Base-by-base conservation (phyloP, 2,888 invertebrate species). In the Leptinotarsa haldemani region DNA sequence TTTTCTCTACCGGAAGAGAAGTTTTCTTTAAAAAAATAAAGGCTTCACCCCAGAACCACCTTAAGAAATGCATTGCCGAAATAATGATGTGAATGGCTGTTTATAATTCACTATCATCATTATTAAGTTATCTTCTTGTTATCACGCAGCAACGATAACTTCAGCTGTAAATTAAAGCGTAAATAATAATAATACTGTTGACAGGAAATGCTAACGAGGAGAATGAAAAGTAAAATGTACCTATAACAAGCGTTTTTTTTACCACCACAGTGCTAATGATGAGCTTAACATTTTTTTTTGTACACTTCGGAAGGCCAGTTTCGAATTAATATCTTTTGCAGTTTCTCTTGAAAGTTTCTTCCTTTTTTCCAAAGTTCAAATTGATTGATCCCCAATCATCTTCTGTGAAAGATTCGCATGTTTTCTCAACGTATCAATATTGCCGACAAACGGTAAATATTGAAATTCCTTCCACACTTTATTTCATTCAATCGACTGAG, bases 141-240 rank as follows among this genome's bases (percentile, higher is more conserved):
- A 56, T 56, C 53, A 20, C 20, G 20, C 20, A 20, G 13, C 56
- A 56, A 16, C 56, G 56, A 52, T 52, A 18, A 56, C 56, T 50
- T 16, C 56, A 13, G 25, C 56, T 56, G 56, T 56, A 56, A 25
- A 25, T 56, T 56, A 25, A 22, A 15, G 56, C 22, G 56, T 25
- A 22, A 56, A 56, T 56, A 56, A 56, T 56, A 56, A 56, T 15
- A 56, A 12, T 20, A 22, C 56, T 22, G 56, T 56, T 22, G 20
- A 56, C 56, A 56, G 56, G 56, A 56, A 56, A 56, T 56, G 20
- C 56, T 56, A 56, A 56, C 56, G 56, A 56, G 56, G 22, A 22
- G 56, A 56, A 56, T 12, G 56, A 22, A 15, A 7, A 52, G 18
- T 56, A 56, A 20, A 56, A 22, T 56, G 56, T 22, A 16, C 22